Evolutionary conservation across 2,797 vertebrate genomes (phyloP).

Genomic region (Pangasius macronema): DNA sequence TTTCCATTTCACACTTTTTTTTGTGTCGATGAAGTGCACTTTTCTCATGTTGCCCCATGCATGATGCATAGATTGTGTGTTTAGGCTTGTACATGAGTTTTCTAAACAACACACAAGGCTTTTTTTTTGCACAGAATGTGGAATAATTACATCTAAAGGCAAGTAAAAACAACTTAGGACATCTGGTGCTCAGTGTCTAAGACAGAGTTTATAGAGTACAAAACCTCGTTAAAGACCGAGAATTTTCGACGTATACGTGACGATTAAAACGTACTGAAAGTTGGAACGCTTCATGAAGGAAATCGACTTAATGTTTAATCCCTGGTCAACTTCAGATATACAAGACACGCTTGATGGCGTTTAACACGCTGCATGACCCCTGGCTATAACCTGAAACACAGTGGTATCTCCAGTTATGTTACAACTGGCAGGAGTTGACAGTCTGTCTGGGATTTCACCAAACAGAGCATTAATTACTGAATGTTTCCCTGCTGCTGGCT

Average conservation of each 20-base stretch:
- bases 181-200: not conserved
- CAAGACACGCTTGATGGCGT: not conserved
- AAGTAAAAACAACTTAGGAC: not conserved
- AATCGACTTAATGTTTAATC: no score
- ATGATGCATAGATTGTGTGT: no score
- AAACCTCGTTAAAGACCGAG: not conserved
- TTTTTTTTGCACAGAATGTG: not conserved
- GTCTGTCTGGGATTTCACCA: slow-evolving; percentile 10
- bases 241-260: no score
- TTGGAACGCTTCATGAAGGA: no score
- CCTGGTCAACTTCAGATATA: not conserved
- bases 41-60: not conserved
- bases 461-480: slow-evolving; percentile 21
- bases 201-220: not conserved
- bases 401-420: not conserved
- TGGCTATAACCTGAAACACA: not conserved
- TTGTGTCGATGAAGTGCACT: not conserved
- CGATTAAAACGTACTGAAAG: no score
- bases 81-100: not conserved
- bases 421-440: slow-evolving; percentile 8
- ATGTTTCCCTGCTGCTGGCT: slow-evolving; percentile 19
- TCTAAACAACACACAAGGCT: not conserved
- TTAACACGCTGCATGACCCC: not conserved
- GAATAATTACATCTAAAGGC: not conserved
- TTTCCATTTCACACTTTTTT: not conserved